These are phyloP conservation scores for Gymnothorax javanicus DNA, from an alignment of 2,797 vertebrate species.

Conservation along the genomic window DNA sequence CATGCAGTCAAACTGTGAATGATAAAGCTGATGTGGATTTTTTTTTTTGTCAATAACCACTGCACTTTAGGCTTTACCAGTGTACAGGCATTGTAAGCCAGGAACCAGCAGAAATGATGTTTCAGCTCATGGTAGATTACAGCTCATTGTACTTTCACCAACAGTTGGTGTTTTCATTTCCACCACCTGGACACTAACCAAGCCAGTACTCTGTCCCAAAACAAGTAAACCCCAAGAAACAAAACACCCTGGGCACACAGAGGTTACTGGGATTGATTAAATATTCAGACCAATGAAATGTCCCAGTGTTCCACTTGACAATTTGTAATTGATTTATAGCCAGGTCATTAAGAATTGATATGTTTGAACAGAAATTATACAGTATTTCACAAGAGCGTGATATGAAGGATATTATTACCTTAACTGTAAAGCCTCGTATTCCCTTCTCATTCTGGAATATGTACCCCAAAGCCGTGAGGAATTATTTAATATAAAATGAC, in stretches of 20 bases:
- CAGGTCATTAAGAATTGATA: not conserved
- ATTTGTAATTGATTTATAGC: not conserved
- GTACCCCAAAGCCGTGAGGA: not conserved
- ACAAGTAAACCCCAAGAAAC: not conserved
- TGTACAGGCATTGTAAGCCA: not conserved
- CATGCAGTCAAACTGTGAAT: not conserved
- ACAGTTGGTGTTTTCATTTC: not conserved
- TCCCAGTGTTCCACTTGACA: not conserved
- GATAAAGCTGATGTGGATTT: not conserved
- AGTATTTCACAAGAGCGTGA: not conserved
- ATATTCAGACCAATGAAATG: not conserved
- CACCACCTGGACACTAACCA: not conserved
- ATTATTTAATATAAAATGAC: not conserved
- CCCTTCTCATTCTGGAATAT: not conserved
- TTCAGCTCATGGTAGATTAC: not conserved
- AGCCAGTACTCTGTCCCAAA: not conserved
- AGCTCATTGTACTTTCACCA: not conserved
- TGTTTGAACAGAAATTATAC: not conserved
- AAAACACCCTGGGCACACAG: not conserved
- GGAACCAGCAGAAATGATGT: not conserved
- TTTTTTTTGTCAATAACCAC: not conserved
- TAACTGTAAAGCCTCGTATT: not conserved
- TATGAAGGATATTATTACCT: not conserved
- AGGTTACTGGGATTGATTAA: not conserved
- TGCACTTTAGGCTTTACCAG: not conserved